A percentile compares a stretch with the other conserved stretches of the same genome.
phyloP scores from a whole-genome alignment of 1,140 invertebrate species.

The Lordiphosa mommai region DNA sequence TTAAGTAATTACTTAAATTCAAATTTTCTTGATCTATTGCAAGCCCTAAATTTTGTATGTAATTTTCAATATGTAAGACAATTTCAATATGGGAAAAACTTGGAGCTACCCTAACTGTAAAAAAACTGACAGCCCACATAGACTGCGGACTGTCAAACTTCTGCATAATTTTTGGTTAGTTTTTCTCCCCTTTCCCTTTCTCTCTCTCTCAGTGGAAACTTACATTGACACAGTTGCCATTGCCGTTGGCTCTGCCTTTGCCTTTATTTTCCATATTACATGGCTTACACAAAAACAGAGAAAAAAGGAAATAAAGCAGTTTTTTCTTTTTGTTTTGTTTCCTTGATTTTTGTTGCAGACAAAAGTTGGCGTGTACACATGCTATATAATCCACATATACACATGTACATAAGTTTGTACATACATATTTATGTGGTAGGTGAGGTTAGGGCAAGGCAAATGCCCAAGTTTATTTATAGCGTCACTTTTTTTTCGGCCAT shows the following conservation, averaged over 20 bases:
- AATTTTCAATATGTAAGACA: too few relatives aligned
- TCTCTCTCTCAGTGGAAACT: conserved; percentile 16
- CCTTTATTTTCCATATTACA: conserved; percentile 6
- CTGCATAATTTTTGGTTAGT: conserved; percentile 29
- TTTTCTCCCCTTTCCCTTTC: conserved; percentile 30
- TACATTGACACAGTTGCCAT: conserved; percentile 53
- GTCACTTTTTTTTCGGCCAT: conserved; percentile 45
- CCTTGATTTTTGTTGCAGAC: conserved; percentile 61
- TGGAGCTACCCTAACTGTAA: not conserved
- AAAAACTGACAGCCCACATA: conserved; percentile 23
- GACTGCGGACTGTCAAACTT: conserved; percentile 40
- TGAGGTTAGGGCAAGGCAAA: conserved; percentile 14
- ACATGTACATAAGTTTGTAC: not conserved
- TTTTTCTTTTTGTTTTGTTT: conserved; percentile 62
- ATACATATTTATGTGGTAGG: conserved; percentile 9
- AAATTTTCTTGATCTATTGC: too few relatives aligned
- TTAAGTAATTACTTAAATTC: too few relatives aligned
- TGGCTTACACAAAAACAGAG: not conserved
- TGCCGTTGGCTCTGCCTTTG: not conserved
- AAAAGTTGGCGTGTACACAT: conserved; percentile 53
- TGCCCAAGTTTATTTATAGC: conserved; percentile 67
- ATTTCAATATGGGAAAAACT: conserved; percentile 8
- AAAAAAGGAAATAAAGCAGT: conserved; percentile 11
- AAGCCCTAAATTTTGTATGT: too few relatives aligned
- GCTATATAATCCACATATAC: conserved; percentile 4